Conservation (phyloP, 2,888 invertebrate species). For the Dolomedes plantarius region DNA sequence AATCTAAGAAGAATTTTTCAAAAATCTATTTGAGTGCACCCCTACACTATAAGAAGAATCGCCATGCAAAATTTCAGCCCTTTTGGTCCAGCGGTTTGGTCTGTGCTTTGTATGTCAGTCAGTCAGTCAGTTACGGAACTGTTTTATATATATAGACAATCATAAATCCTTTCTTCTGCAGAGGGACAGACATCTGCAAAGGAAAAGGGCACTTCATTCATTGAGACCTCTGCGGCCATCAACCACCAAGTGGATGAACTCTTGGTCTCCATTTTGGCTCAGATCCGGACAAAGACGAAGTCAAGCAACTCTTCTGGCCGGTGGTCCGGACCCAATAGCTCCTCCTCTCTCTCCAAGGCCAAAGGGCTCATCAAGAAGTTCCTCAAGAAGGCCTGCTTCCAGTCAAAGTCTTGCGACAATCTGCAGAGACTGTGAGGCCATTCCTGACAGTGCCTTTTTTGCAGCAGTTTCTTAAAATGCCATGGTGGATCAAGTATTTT, state of each 20-base stretch:
- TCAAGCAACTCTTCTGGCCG: constrained; percentile 13
- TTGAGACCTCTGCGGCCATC: constrained; percentile 97
- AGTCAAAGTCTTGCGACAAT: constrained; percentile 80
- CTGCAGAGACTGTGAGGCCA: constrained; percentile 78
- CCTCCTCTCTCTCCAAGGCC: constrained; percentile 80
- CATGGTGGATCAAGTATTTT: constrained; percentile 1
- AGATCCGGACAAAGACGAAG: constrained; percentile 86
- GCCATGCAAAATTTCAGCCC: too few relatives aligned
- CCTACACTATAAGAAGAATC: too few relatives aligned
- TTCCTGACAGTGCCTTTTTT: constrained; percentile 7
- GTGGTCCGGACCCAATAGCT: constrained; percentile 23
- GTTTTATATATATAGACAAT: too few relatives aligned
- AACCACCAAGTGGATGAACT: constrained; percentile 98
- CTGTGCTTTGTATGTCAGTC: too few relatives aligned
- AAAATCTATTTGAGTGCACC: too few relatives aligned
- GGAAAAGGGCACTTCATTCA: constrained; percentile 92
- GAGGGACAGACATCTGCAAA: constrained; percentile 95
- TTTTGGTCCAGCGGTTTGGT: too few relatives aligned
- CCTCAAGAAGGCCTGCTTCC: constrained; percentile 79
- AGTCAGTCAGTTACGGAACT: too few relatives aligned
- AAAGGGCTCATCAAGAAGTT: constrained; percentile 89
- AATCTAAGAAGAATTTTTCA: too few relatives aligned
- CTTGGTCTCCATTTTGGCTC: constrained; percentile 92
- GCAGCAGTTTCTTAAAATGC: not conserved
- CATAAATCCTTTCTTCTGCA: constrained; percentile 80